phyloP scores from a whole-genome alignment of 1,140 invertebrate species.

The Dufourea novaeangliae region DNA sequence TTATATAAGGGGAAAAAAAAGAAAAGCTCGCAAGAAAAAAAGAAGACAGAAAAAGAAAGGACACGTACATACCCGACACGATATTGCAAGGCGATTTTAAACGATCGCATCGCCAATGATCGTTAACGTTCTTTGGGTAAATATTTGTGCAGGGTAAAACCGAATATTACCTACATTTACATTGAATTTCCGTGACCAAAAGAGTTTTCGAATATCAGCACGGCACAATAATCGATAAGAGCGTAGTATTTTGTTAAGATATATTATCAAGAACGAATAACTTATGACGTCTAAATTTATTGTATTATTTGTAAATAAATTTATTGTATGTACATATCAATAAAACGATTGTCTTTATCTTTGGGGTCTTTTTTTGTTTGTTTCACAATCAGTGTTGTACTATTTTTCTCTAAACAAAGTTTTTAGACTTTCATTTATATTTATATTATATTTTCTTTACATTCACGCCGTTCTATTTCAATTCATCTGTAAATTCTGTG shows the following conservation, averaged over 20 bases:
- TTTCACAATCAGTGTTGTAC: background rate
- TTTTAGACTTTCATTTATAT: no score
- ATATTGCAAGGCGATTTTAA: conserved; percentile 38
- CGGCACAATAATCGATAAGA: conserved; percentile 73
- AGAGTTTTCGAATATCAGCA: conserved; percentile 71
- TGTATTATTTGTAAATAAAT: conserved; percentile 78
- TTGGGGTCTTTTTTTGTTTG: background rate
- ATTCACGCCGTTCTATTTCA: background rate
- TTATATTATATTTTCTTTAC: no score
- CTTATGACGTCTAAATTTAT: conserved; percentile 68
- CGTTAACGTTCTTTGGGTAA: conserved; percentile 60
- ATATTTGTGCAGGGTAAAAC: conserved; percentile 73
- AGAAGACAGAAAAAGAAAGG: background rate
- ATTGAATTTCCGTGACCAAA: conserved; percentile 73
- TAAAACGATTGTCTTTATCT: conserved; percentile 76
- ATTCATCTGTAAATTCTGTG: background rate
- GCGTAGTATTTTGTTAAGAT: conserved; percentile 77
- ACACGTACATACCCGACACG: conserved; percentile 26
- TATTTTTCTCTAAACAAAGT: no score
- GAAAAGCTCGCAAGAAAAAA: background rate
- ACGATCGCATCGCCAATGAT: conserved; percentile 51
- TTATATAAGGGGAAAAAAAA: conserved; percentile 66
- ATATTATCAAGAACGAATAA: conserved; percentile 68
- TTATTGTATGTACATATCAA: conserved; percentile 80
- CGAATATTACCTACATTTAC: conserved; percentile 67